phyloP scores from a whole-genome alignment of 1,140 invertebrate species.

The Drosophila sp. region DNA sequence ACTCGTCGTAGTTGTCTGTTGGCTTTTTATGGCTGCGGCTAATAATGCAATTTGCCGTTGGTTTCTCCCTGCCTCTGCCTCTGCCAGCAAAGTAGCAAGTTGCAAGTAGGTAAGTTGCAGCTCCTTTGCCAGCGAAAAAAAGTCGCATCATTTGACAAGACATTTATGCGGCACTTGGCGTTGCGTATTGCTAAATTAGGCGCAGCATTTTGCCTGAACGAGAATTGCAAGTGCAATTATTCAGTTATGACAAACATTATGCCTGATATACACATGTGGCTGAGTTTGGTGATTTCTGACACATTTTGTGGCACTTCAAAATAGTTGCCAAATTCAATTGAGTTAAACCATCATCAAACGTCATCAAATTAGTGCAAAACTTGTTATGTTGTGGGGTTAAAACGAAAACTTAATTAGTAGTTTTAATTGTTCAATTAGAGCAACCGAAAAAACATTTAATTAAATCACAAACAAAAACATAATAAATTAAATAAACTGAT shows the following conservation, averaged over 20 bases:
- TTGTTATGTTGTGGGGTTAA: conserved; percentile 6
- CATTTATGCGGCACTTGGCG: conserved; percentile 80
- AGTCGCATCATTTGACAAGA: conserved; percentile 79
- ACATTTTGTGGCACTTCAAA: conserved; percentile 29
- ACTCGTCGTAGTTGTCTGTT: conserved; percentile 13
- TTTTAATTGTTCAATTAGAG: conserved; percentile 38
- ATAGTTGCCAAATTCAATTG: conserved; percentile 31
- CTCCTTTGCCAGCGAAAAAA: conserved; percentile 36
- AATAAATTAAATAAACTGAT: conserved; percentile 3
- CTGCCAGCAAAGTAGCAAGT: neutral
- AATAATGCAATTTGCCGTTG: conserved; percentile 78
- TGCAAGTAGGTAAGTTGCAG: conserved; percentile 16
- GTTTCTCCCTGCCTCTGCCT: conserved; percentile 22
- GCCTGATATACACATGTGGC: conserved; percentile 47
- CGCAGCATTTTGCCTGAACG: conserved; percentile 39
- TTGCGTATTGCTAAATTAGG: conserved; percentile 75
- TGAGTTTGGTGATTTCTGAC: conserved; percentile 37
- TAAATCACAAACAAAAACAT: conserved; percentile 2
- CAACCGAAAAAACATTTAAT: conserved; percentile 16
- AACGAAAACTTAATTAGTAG: conserved; percentile 35
- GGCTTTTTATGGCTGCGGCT: conserved; percentile 76
- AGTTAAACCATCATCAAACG: conserved; percentile 25
- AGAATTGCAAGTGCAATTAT: conserved; percentile 57
- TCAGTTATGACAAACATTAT: conserved; percentile 73
- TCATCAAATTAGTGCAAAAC: conserved; percentile 8